These are phyloP conservation scores for Bradypus variegatus DNA, from an alignment of 2,797 vertebrate species.

Conservation along the genomic window DNA sequence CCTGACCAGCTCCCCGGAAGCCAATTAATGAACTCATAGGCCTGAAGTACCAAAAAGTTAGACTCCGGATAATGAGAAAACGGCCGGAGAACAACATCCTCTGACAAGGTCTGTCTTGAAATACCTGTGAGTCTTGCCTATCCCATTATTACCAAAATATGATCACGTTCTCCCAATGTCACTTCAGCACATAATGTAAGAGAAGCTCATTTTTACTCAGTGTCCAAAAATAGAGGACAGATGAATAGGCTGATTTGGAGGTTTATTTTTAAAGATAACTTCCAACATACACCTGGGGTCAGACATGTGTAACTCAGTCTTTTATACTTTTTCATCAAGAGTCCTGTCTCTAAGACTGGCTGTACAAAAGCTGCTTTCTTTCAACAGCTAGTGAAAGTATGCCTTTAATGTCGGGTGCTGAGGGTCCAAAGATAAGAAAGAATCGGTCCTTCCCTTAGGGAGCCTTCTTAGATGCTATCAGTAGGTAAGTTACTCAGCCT, in stretches of 20 bases:
- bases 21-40: neutral
- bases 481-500: neutral
- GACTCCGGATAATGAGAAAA: too few relatives aligned
- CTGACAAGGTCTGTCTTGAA: neutral
- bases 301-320: neutral
- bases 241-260: neutral
- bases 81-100: neutral
- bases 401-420: neutral
- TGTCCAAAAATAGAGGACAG: neutral
- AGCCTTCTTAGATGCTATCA: neutral
- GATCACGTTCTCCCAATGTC: neutral
- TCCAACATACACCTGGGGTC: neutral
- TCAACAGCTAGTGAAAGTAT: neutral
- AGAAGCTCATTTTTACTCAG: neutral
- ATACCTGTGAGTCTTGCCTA: neutral
- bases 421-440: neutral
- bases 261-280: neutral
- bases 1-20: neutral
- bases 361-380: neutral
- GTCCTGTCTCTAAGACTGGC: fast-evolving
- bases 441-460: neutral
- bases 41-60: neutral
- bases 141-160: too few relatives aligned
- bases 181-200: neutral
- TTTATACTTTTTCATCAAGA: neutral